Base-by-base conservation (phyloP, 2,113 vertebrate species). In the Vireo altiloquus region DNA sequence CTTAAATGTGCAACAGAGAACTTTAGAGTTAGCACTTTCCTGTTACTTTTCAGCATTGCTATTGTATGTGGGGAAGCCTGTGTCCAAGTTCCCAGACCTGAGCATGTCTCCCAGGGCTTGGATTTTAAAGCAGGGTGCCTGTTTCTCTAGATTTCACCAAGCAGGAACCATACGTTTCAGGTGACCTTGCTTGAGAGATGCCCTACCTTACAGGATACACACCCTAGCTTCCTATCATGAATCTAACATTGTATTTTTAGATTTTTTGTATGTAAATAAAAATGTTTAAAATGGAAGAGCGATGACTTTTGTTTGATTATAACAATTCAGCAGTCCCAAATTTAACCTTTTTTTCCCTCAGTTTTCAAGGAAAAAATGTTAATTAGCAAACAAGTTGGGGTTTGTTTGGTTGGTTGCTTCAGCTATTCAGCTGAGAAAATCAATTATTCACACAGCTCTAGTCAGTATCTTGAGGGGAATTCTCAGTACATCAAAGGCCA, bases 371-470 rank as follows among this genome's bases (percentile, higher is more conserved):
- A 19, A 44, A 63, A 78, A 76, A 87, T 54, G 72, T 90, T 97
- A 92, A 81, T 92, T 95, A 89, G 50, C 80, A 92, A 93, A 96
- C 89, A 95, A 95, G 94, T 94, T 95, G 69, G 91, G 81, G 84
- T 94, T 96, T 95, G 94, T 68, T 97, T 95, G 87, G 60, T 92
- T 92, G 83, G 69, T 92, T 95, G 94, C 81, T 94, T 95, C 53
- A 94, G 83, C 91, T 91, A 54, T 95, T 96, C 95, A 95, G 70
- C 94, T 92, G 94, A 92, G 95, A 92, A 94, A 96, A 95, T 95
- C 95, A 96, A 89, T 96, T 97, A 97, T 95, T 96, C 91, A 92
- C 94, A 94, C 87, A 92, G 77, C 63, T 89, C 91, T 90, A 92
- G 80, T 86, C 86, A 89, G 88, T 93, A 95, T 96, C 94, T 97